phyloP scores from a whole-genome alignment of 2,797 vertebrate genomes.

The Eulemur mongoz region DNA sequence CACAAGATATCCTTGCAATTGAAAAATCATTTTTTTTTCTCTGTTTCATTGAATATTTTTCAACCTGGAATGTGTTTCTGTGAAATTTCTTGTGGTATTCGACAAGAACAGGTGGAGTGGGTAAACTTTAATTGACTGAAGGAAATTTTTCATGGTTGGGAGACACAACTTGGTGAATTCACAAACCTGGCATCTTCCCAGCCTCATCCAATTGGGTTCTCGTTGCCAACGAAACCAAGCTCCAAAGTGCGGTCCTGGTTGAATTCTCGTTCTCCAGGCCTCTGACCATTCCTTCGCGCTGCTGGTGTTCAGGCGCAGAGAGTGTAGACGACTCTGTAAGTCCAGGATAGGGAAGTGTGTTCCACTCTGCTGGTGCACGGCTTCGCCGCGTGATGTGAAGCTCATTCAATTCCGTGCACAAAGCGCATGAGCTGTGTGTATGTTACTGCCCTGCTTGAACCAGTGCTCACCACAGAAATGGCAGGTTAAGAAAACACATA shows the following conservation, averaged over 20 bases:
- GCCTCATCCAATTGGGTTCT: not conserved
- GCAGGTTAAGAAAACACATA: not conserved
- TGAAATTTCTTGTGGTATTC: not conserved
- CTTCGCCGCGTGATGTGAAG: not conserved
- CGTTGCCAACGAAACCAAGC: not conserved
- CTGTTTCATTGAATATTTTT: not conserved
- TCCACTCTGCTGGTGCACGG: not conserved
- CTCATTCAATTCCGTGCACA: not conserved
- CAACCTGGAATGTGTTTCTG: not conserved
- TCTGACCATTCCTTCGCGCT: not conserved
- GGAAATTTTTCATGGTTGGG: not conserved
- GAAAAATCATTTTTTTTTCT: not conserved
- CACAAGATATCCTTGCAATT: not conserved
- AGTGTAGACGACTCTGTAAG: not conserved
- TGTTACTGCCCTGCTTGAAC: not conserved
- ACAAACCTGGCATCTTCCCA: not conserved
- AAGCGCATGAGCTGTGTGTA: not conserved
- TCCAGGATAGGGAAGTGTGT: not conserved
- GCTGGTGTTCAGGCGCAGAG: not conserved
- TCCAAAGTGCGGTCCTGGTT: not conserved
- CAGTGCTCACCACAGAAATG: not conserved
- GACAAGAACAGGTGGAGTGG: not conserved
- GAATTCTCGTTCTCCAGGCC: not conserved
- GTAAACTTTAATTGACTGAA: not conserved
- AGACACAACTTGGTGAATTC: not conserved